Evolutionary conservation across 2,797 vertebrate species (phyloP).

Genomic region (Parauchenoglanis punctatus): DNA sequence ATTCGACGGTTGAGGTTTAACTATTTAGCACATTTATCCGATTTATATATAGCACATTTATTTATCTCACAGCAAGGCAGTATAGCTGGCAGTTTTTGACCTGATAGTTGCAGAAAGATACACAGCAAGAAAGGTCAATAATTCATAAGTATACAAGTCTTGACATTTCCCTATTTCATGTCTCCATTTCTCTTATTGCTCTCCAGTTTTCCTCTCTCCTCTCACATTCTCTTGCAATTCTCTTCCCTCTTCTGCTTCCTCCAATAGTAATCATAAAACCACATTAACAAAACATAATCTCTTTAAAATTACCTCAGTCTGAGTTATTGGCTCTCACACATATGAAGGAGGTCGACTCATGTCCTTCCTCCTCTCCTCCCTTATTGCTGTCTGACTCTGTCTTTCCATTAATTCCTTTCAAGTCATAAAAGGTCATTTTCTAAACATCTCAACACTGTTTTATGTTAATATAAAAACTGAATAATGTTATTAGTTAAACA

Average conservation of each 20-base stretch:
- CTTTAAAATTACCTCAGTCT: neutral
- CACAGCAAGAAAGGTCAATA: conserved; percentile 28
- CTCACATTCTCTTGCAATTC: neutral
- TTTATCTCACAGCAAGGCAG: conserved; percentile 9
- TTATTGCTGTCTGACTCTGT: neutral
- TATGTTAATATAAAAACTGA: neutral
- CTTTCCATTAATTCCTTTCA: neutral
- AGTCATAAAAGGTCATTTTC: neutral
- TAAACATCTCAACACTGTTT: neutral
- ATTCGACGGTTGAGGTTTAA: neutral
- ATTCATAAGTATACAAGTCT: conserved; percentile 32
- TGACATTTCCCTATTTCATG: conserved; percentile 31
- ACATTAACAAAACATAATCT: conserved; percentile 5
- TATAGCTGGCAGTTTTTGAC: conserved; percentile 3
- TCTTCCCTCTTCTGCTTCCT: neutral
- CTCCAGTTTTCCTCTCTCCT: neutral
- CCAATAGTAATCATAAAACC: conserved; percentile 15
- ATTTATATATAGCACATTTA: conserved; percentile 3
- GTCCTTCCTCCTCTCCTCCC: neutral
- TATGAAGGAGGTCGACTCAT: neutral
- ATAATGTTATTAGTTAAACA: neutral
- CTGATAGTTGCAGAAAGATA: conserved; percentile 9
- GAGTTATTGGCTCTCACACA: neutral
- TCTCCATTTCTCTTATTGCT: conserved; percentile 5
- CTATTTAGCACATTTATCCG: neutral